These are phyloP conservation scores for Glossophaga mutica DNA, from an alignment of 2,797 vertebrate species.

Conservation along the genomic window DNA sequence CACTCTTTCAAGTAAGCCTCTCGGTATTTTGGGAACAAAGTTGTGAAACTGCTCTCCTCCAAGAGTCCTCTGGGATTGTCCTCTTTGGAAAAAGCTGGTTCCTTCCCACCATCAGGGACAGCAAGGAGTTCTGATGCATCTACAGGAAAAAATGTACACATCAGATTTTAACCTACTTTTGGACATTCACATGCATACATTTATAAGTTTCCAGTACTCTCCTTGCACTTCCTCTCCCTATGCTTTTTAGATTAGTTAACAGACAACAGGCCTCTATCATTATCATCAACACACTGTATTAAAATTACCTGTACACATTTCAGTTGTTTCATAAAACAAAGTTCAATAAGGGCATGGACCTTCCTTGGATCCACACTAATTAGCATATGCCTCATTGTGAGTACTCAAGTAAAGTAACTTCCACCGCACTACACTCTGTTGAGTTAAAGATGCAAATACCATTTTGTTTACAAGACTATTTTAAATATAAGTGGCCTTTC, in stretches of 20 bases:
- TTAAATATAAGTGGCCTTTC: constrained; percentile 2
- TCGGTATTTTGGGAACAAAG: constrained; percentile 91
- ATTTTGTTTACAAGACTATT: not conserved
- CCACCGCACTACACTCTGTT: not conserved
- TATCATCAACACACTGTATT: not conserved
- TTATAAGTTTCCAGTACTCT: not conserved
- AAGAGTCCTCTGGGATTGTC: constrained; percentile 93
- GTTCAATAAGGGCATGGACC: not conserved
- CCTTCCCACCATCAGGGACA: constrained; percentile 95
- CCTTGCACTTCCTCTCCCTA: not conserved
- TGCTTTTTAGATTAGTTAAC: not conserved
- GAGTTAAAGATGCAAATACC: not conserved
- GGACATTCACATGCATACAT: not conserved
- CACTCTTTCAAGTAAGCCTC: constrained; percentile 94
- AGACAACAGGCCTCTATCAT: not conserved
- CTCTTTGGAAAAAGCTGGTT: constrained; percentile 85
- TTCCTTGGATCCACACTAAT: not conserved
- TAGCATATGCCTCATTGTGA: not conserved
- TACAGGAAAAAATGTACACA: constrained; percentile 54
- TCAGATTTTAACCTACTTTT: not conserved
- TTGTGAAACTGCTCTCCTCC: constrained; percentile 98
- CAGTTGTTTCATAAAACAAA: not conserved
- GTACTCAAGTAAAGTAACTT: not conserved
- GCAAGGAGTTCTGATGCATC: constrained; percentile 92
- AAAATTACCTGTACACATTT: not conserved